Conservation (phyloP, 2,113 vertebrate species). For the Ibidorhyncha struthersii region DNA sequence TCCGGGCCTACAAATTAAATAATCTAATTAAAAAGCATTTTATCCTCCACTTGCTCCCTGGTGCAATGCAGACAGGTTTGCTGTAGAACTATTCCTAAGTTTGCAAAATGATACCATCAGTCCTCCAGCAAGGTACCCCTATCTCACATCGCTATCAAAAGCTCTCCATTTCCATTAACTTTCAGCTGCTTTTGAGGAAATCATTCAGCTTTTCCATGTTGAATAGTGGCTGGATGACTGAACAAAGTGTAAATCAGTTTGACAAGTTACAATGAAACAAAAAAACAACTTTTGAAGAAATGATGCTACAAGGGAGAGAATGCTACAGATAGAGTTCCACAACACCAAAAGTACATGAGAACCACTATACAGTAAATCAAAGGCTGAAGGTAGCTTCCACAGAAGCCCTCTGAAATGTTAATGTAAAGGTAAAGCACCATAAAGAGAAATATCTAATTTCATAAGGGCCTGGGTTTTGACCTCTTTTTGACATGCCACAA, state of each 20-base stretch:
- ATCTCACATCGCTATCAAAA: neutral
- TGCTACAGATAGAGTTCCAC: neutral
- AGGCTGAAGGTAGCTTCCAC: neutral
- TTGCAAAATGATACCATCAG: neutral
- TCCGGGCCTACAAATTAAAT: neutral
- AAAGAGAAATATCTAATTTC: neutral
- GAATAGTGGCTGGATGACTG: neutral
- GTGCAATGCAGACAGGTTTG: neutral
- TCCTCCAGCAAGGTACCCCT: neutral
- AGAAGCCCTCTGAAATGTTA: neutral
- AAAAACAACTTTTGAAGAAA: neutral
- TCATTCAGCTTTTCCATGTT: neutral
- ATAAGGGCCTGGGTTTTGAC: neutral
- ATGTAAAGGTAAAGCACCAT: neutral
- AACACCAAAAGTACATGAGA: neutral
- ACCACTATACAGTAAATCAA: neutral
- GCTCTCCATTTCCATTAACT: neutral
- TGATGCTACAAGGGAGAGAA: neutral
- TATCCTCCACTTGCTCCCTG: neutral
- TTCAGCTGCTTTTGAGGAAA: neutral
- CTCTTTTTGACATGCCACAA: neutral
- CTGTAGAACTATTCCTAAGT: neutral
- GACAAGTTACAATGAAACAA: neutral
- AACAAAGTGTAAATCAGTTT: neutral
- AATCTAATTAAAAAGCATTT: neutral